Conservation (phyloP, 2,113 vertebrate species). For the Archocentrus centrarchus region DNA sequence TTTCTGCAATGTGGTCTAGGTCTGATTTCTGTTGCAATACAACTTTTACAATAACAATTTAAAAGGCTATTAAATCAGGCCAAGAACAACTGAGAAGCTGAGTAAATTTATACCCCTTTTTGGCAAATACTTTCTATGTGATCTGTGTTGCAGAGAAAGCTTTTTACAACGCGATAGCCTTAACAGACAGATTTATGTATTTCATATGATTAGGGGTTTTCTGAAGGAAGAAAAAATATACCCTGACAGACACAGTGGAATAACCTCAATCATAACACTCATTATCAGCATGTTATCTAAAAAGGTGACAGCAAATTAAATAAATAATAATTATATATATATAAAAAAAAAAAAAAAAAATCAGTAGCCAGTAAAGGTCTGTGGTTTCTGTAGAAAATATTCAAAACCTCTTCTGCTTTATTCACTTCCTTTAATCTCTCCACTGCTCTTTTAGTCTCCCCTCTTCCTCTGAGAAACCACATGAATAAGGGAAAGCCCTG, state of each 20-base stretch:
- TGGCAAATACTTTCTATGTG: not conserved
- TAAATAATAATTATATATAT: not conserved
- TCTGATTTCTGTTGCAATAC: not conserved
- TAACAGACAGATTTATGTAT: not conserved
- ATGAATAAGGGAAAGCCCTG: conserved; percentile 64
- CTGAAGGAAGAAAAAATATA: conserved; percentile 1
- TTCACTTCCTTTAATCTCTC: conserved; percentile 65
- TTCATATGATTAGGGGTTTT: conserved; percentile 22
- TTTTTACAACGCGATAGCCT: not conserved
- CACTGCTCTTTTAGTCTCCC: conserved; percentile 57
- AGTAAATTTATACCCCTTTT: not conserved
- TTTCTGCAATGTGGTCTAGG: not conserved
- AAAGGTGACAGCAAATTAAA: conserved; percentile 28
- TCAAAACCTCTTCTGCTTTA: conserved; percentile 54
- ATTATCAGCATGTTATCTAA: conserved; percentile 58
- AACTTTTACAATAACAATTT: conserved; percentile 1
- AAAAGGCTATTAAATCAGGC: too few species aligned
- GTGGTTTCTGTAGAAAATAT: conserved; percentile 56
- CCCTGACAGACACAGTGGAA: conserved; percentile 12
- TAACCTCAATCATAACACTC: conserved; percentile 37
- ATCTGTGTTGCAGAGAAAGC: not conserved
- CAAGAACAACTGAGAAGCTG: not conserved
- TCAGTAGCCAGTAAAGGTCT: conserved; percentile 56
- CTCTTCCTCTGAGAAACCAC: conserved; percentile 20
- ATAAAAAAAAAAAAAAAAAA: not conserved